Evolutionary conservation across 1,140 invertebrate species (phyloP), one percentile per base, ranked within the genome.

Genomic region (Heliconius eleuchia): DNA sequence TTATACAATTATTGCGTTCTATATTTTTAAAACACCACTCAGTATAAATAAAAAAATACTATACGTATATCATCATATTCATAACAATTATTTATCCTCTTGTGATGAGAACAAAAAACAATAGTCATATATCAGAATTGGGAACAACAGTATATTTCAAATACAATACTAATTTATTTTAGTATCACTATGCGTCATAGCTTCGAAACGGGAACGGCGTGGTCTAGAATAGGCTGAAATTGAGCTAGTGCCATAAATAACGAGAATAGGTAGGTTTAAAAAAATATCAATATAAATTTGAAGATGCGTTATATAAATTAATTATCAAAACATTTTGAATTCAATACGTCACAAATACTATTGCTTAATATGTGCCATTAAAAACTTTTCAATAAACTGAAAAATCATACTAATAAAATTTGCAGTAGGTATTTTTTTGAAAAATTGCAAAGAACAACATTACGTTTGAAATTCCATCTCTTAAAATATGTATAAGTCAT

Each of bases 101-200:
- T 13, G 57, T 27, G 57, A 60, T 60, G 57, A 11, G 57, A 60
- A 60, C 57, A 46, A 60, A 50, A 52, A 52, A 42, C 46, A 73
- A 18, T 73, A 23, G 73, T 42, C 18, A 73, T 73, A 73, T 52
- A 50, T 73, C 73, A 42, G 52, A 73, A 73, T 50, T 50, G 42
- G 9, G 1, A 73, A 73, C 23, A 73, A 42, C 71, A 73, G 23
- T 73, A 52, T 73, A 73, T 73, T 73, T 73, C 39, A 73, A 50
- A 52, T 50, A 52, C 39, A 73, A 73, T 73, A 73, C 73, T 52
- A 73, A 73, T 73, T 73, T 73, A 50, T 73, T 73, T 73, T 73
- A 50, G 73, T 46, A 50, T 73, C 23, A 52, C 42, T 18, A 73
- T 73, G 18, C 23, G 13, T 73, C 73, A 73, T 42, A 60, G 57